Percentiles rank a stretch among this genome's conserved stretches.
Conservation (phyloP, 2,113 vertebrate species). For the Oreochromis aureus region DNA sequence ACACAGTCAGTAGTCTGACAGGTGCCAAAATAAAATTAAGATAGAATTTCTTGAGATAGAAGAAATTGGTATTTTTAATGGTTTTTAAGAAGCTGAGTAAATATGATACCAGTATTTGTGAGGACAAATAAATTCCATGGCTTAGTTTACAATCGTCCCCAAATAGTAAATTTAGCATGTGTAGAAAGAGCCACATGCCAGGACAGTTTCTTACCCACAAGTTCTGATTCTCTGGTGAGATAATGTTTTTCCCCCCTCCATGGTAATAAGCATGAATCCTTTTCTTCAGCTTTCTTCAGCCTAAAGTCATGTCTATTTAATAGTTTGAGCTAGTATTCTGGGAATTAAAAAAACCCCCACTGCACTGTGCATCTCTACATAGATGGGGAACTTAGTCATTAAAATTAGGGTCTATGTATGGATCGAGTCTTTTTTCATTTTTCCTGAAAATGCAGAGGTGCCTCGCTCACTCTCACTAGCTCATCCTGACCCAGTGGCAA, state of each 20-base stretch:
- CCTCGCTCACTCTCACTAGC: conserved; percentile 28
- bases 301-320: background rate
- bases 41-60: background rate
- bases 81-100: background rate
- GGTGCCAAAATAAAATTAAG: background rate
- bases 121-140: background rate
- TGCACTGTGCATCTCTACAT: background rate
- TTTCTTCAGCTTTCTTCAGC: background rate
- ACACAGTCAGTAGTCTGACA: background rate
- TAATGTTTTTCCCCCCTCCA: background rate
- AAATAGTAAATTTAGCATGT: conserved; percentile 4
- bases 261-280: conserved; percentile 22
- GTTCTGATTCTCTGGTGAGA: conserved; percentile 21
- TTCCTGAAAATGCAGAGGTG: conserved; percentile 20
- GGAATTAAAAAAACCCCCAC: rapidly evolving
- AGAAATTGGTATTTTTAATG: background rate
- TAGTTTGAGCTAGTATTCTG: background rate
- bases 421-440: background rate
- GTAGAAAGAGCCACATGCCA: background rate
- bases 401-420: background rate
- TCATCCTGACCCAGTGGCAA: conserved; percentile 50
- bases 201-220: background rate
- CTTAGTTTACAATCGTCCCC: background rate
- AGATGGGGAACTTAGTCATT: background rate
- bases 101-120: background rate